phyloP scores from a whole-genome alignment of 2,797 vertebrate species.

The Diglossa cyanea region DNA sequence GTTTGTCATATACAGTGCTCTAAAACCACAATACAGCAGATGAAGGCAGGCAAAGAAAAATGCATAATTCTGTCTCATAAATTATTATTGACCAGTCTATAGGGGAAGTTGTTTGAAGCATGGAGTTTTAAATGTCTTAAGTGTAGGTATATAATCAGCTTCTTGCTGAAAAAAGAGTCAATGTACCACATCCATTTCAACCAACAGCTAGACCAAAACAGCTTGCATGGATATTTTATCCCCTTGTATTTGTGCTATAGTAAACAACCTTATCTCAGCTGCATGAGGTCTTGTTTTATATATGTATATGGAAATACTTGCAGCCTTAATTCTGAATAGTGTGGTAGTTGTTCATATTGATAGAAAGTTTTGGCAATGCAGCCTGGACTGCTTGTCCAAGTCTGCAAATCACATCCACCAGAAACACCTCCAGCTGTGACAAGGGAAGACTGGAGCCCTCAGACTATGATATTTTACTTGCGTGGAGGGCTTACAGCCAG shows the following conservation, averaged over 20 bases:
- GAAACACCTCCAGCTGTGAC: not conserved
- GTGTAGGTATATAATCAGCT: not conserved
- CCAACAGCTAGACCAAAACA: not conserved
- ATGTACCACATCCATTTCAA: not conserved
- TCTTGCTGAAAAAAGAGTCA: not conserved
- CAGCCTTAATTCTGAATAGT: not conserved
- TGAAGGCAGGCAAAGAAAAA: not conserved
- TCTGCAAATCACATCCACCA: not conserved
- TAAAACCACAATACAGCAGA: not conserved
- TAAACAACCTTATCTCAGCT: not conserved
- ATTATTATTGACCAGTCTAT: not conserved
- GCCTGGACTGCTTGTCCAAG: not conserved
- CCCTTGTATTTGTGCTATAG: not conserved
- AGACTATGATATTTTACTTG: not conserved
- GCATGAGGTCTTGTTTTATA: not conserved
- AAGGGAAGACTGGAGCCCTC: not conserved
- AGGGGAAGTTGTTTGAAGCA: not conserved
- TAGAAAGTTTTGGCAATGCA: not conserved
- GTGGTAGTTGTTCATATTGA: not conserved
- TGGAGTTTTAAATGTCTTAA: not conserved
- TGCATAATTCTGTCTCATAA: not conserved
- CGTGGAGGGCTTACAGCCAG: not conserved
- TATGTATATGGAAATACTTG: not conserved
- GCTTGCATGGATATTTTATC: not conserved
- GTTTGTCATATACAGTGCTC: constrained; percentile 27